Evolutionary conservation across 2,797 vertebrate genomes (phyloP).

Genomic region (Micrastur ruficollis): DNA sequence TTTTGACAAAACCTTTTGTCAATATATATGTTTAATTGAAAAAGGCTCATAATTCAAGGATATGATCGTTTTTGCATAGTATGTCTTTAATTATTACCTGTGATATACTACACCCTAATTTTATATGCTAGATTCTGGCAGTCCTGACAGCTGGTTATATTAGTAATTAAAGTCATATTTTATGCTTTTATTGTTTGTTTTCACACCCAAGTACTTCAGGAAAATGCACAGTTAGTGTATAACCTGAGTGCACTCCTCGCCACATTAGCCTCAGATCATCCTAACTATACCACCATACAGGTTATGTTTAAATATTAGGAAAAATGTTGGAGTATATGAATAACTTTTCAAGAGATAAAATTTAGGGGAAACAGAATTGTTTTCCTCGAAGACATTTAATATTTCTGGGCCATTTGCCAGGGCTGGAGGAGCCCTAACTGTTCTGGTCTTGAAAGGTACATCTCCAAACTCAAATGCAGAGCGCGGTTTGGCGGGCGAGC

Average conservation of each 20-base stretch:
- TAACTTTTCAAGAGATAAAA: background rate
- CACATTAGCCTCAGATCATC: background rate
- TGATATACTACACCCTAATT: background rate
- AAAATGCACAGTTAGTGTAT: background rate
- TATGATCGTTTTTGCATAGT: background rate
- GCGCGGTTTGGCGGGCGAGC: fast-evolving
- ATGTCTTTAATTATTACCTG: background rate
- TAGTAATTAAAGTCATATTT: background rate
- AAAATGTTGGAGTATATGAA: background rate
- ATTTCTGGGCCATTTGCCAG: background rate
- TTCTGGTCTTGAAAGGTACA: fast-evolving
- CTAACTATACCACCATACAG: background rate
- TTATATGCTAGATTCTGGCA: background rate
- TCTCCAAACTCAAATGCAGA: background rate
- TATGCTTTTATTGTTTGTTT: background rate
- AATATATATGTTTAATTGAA: background rate
- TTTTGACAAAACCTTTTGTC: slow-evolving; percentile 1
- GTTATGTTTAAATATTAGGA: background rate
- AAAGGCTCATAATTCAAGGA: background rate
- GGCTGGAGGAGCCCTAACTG: background rate
- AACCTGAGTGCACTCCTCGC: background rate
- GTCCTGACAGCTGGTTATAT: background rate
- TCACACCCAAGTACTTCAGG: background rate
- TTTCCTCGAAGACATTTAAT: background rate
- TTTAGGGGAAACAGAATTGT: background rate